Conservation (phyloP, 2,797 vertebrate species). For the Peromyscus attwateri region DNA sequence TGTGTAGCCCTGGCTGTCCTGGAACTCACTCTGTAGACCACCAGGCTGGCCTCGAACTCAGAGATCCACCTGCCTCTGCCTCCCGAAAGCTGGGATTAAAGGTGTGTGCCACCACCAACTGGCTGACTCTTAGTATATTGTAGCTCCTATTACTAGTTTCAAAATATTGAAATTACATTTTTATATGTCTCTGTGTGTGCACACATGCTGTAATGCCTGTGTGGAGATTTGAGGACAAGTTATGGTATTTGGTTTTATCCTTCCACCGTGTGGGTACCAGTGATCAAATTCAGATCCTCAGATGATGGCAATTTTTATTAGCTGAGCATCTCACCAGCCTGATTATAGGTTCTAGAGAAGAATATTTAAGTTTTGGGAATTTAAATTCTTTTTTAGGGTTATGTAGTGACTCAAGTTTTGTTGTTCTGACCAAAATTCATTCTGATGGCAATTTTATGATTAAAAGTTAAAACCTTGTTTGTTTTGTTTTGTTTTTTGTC, state of each 20-base stretch:
- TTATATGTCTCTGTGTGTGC: not conserved
- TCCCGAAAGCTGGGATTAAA: too few species aligned
- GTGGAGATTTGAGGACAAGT: not conserved
- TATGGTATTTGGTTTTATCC: not conserved
- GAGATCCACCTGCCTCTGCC: too few species aligned
- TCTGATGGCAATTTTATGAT: constrained; percentile 54
- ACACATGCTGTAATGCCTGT: not conserved
- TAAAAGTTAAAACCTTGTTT: constrained; percentile 32
- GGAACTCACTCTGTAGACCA: too few species aligned
- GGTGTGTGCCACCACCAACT: too few species aligned
- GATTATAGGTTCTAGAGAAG: not conserved
- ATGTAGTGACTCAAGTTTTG: not conserved
- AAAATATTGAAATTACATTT: not conserved
- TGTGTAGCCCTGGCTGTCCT: too few species aligned
- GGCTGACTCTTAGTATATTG: not conserved
- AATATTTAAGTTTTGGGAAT: not conserved
- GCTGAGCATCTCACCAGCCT: not conserved
- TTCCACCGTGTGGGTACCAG: not conserved
- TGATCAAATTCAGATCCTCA: not conserved
- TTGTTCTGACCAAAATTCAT: not conserved
- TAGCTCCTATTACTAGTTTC: not conserved
- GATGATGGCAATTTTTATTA: not conserved
- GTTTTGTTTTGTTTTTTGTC: not conserved
- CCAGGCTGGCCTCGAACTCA: too few species aligned
- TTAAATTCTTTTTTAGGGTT: constrained; percentile 46